Percentiles rank a stretch among this genome's conserved stretches.
phyloP scores from a whole-genome alignment of 1,140 invertebrate species.

The Sycophaga agraensis region DNA sequence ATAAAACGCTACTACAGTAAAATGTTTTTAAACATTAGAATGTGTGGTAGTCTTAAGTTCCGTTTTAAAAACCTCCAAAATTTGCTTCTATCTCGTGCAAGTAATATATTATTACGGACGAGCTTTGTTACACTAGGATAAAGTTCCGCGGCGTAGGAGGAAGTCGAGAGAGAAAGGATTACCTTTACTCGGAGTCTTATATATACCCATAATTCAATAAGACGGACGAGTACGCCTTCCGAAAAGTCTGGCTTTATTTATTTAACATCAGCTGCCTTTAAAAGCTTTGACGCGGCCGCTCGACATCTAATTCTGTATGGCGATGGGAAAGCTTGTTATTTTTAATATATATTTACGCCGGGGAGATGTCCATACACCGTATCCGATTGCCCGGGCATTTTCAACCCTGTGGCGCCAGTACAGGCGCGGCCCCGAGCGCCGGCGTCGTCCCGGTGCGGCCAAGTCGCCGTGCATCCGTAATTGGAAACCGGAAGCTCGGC shows the following conservation, averaged over 20 bases:
- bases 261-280: neutral
- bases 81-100: too few species aligned
- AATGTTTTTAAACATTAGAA: too few species aligned
- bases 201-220: too few species aligned
- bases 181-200: too few species aligned
- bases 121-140: too few species aligned
- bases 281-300: neutral
- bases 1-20: too few species aligned
- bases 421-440: neutral
- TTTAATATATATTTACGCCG: constrained; percentile 1
- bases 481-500: constrained; percentile 28
- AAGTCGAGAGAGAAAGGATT: too few species aligned
- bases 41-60: too few species aligned
- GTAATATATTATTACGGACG: too few species aligned
- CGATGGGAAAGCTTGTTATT: constrained; percentile 11
- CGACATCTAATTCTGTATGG: neutral
- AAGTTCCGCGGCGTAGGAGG: too few species aligned
- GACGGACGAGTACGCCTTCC: neutral
- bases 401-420: neutral
- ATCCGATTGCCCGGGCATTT: neutral
- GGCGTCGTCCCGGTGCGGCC: neutral
- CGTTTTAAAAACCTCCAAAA: too few species aligned
- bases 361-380: neutral
- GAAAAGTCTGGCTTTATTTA: neutral
- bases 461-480: constrained; percentile 22